Evolutionary conservation across 2,888 invertebrate genomes (phyloP).

Genomic region (Litoditis marina): DNA sequence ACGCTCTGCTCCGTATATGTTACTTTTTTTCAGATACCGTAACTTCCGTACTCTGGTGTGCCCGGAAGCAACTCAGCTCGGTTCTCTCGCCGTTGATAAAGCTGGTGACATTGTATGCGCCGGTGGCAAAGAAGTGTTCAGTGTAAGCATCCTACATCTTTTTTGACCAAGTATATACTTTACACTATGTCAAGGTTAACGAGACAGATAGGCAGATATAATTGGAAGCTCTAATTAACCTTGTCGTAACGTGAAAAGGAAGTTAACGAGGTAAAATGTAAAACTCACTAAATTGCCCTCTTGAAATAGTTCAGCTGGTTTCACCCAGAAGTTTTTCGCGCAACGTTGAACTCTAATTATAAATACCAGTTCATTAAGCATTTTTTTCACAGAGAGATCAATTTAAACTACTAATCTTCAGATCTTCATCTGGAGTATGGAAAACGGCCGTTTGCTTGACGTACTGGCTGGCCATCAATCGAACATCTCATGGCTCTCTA

Average conservation of each 20-base stretch:
- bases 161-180: too few relatives aligned
- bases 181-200: too few relatives aligned
- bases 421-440: conserved; percentile 91
- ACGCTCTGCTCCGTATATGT: neutral
- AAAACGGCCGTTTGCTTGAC: conserved; percentile 85
- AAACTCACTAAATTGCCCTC: too few relatives aligned
- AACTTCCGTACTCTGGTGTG: conserved; percentile 95
- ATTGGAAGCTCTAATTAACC: too few relatives aligned
- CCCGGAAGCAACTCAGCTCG: conserved; percentile 85
- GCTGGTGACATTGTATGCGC: conserved; percentile 86
- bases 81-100: conserved; percentile 81
- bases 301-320: too few relatives aligned
- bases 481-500: conserved; percentile 79
- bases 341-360: too few relatives aligned
- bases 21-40: conserved; percentile 74
- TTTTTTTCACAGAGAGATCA: too few relatives aligned
- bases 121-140: conserved; percentile 86
- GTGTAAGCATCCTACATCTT: conserved; percentile 26
- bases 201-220: too few relatives aligned
- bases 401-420: conserved; percentile 65
- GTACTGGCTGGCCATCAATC: conserved; percentile 86
- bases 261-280: too few relatives aligned
- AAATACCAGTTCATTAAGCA: too few relatives aligned
- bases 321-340: too few relatives aligned
- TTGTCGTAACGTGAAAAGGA: too few relatives aligned